These are phyloP conservation scores for Drosophila ezoana DNA, from an alignment of 2,888 invertebrate genomes.

Conservation along the genomic window DNA sequence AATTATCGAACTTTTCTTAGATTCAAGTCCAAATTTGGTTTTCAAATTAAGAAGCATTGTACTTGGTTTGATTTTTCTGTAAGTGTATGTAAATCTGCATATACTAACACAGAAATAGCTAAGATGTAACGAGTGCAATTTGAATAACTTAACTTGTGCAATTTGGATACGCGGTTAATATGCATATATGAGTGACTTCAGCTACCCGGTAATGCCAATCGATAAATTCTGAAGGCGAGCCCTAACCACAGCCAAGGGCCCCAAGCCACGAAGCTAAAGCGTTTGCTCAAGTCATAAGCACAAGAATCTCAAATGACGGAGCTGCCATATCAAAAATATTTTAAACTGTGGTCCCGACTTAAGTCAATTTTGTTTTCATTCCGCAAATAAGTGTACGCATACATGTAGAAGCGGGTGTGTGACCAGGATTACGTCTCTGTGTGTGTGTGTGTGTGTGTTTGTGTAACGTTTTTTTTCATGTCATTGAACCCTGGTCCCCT, in stretches of 20 bases:
- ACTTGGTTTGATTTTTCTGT: background rate
- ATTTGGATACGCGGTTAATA: slow-evolving; percentile 34
- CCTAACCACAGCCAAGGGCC: slow-evolving; percentile 22
- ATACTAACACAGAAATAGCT: slow-evolving; percentile 6
- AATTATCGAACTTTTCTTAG: too few relatives aligned
- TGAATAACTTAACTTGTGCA: slow-evolving; percentile 53
- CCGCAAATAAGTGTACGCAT: background rate
- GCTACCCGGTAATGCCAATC: slow-evolving; percentile 47
- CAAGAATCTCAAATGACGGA: slow-evolving; percentile 28
- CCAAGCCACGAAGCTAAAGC: slow-evolving; percentile 12
- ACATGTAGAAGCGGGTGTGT: background rate
- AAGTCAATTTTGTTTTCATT: slow-evolving; percentile 30
- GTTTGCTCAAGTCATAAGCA: slow-evolving; percentile 35
- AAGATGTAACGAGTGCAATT: slow-evolving; percentile 49
- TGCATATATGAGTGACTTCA: slow-evolving; percentile 27
- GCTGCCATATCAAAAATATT: slow-evolving; percentile 7
- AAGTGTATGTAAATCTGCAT: slow-evolving; percentile 5
- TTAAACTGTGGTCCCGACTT: slow-evolving; percentile 46
- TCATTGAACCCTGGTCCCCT: slow-evolving; percentile 57
- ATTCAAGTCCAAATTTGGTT: too few relatives aligned
- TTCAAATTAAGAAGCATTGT: background rate
- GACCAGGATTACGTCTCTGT: too few relatives aligned
- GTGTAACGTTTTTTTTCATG: slow-evolving; percentile 29
- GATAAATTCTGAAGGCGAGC: slow-evolving; percentile 61
- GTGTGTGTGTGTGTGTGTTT: slow-evolving; percentile 4